These are phyloP conservation scores for Erpornis zantholeuca DNA, from an alignment of 2,113 vertebrate genomes.

Conservation along the genomic window DNA sequence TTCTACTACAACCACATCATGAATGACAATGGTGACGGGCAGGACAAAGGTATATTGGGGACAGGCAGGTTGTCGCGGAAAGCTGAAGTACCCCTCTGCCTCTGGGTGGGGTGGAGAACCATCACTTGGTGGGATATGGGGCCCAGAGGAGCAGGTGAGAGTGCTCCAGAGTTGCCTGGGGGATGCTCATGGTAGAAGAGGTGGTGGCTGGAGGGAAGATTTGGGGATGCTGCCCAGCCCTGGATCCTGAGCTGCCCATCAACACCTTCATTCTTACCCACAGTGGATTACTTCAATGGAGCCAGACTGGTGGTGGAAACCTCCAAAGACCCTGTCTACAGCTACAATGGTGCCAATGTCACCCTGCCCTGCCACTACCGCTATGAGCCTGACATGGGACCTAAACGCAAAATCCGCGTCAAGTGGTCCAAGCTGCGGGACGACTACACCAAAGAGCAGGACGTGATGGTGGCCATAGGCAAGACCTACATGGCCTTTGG, in stretches of 20 bases:
- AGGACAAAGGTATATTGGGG: constrained; percentile 68
- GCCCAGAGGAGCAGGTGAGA: rapidly evolving
- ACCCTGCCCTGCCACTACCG: constrained; percentile 85
- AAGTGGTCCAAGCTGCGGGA: constrained; percentile 90
- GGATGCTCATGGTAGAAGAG: background rate
- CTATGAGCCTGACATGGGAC: constrained; percentile 71
- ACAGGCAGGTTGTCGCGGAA: background rate
- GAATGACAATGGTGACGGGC: constrained; percentile 46
- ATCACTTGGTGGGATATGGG: background rate
- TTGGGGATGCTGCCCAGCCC: background rate
- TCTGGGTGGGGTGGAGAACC: background rate
- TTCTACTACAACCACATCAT: constrained; percentile 85
- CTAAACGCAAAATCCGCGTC: constrained; percentile 78
- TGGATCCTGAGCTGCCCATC: background rate
- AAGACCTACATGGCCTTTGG: constrained; percentile 80
- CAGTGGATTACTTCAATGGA: constrained; percentile 75
- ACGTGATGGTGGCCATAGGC: constrained; percentile 87
- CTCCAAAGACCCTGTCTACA: constrained; percentile 74
- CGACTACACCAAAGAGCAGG: constrained; percentile 72
- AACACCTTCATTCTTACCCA: background rate
- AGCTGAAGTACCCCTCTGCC: background rate
- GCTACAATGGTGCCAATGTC: constrained; percentile 78
- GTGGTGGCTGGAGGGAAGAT: background rate
- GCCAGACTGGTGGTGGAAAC: constrained; percentile 84
- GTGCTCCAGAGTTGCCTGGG: background rate